phyloP scores from a whole-genome alignment of 2,888 invertebrate genomes.

The Thelaira solivaga region DNA sequence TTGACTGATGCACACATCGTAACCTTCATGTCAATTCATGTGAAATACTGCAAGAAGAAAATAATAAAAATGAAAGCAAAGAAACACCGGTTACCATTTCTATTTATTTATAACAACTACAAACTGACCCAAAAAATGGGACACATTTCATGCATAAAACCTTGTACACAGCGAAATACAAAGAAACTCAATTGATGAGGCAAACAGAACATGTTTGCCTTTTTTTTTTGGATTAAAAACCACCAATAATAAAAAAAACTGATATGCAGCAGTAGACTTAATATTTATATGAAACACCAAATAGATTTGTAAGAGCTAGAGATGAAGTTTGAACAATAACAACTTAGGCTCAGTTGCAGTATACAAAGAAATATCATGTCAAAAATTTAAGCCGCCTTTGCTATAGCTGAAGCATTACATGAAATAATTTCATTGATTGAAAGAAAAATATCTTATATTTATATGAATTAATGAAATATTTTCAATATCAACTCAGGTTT shows the following conservation, averaged over 20 bases:
- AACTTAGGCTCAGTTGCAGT: no score
- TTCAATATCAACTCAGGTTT: no score
- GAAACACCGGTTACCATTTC: conserved; percentile 27
- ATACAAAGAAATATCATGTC: no score
- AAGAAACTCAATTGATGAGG: not conserved
- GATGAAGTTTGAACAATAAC: no score
- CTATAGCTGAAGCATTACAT: no score
- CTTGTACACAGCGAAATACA: not conserved
- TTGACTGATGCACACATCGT: conserved; percentile 30
- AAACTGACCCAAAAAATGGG: conserved; percentile 37
- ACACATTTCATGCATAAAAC: conserved; percentile 34
- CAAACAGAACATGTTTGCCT: not conserved
- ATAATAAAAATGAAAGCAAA: conserved; percentile 16
- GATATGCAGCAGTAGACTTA: conserved; percentile 33
- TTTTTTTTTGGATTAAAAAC: no score
- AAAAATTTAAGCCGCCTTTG: no score
- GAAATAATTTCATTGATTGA: no score
- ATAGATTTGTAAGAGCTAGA: conserved; percentile 17
- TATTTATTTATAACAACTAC: no score
- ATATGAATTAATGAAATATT: no score
- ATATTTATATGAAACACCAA: conserved; percentile 34
- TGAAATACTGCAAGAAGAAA: conserved; percentile 12
- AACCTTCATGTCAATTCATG: conserved; percentile 46
- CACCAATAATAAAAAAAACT: no score
- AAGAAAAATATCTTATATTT: no score